Base-by-base conservation (phyloP, 2,888 invertebrate genomes). In the Epinotia demarniana region DNA sequence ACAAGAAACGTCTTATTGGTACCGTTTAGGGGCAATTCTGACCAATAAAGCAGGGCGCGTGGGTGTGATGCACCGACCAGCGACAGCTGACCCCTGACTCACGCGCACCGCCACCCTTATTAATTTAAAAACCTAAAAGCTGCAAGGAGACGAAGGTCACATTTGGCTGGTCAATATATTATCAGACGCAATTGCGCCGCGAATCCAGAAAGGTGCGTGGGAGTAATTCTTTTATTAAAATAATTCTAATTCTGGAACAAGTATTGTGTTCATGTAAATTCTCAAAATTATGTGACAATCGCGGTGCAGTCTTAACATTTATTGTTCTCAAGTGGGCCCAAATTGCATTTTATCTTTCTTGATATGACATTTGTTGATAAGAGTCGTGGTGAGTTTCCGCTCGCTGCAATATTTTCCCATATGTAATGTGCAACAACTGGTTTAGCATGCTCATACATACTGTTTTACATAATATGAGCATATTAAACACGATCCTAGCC, bases 21-120 rank as follows among this genome's bases (percentile, higher is more conserved):
- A 93, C 87, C 93, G 90, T 93, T 93, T 94, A 94, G 90, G 89
- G 85, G 89, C 92, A 93, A 94, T 93, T 93, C 89, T 85, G 86
- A 85, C 90, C 92, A 92, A 93, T 94, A 93, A 93, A 93, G 90
- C 86, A 87, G 85, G 80, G 81, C 82, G 91, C 91, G 93, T 93
- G 90, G 93, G 93, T 83, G 79, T 87, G 78, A 81, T 82, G 88
- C 86, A 82, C 82, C 81, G 85, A 85, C 91, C 90, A 90, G 81
- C 80, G 79, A 79, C 78, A 49, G 70, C 76, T 82, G 91, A 89
- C 83, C 92, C 81, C 76, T 79, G 78, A 73, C 78, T 80, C 77
- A 79, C 76, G 75, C 79, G 18, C 76, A 76, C 78, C 75, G 74
- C 77, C 77, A 78, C 75, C 78, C 79, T 77, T 77, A 80, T 81